Percentiles rank a stretch among this genome's conserved stretches.
These are phyloP conservation scores for Stichodactyla mertensii DNA, from an alignment of 64 coral and sea anemone genomes.

Conservation along the genomic window DNA sequence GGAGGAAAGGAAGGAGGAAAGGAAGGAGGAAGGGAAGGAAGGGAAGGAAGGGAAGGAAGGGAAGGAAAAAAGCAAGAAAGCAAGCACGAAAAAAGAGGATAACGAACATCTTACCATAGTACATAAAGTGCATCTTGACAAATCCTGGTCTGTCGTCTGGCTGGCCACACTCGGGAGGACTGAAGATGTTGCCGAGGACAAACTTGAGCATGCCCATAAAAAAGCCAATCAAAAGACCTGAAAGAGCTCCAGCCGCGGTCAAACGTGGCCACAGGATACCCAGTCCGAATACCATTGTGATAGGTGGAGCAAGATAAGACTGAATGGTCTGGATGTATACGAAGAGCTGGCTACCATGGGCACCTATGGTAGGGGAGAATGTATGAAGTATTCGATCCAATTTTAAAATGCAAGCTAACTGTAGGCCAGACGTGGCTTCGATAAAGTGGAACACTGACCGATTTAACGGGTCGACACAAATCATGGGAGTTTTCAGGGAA, in stretches of 20 bases:
- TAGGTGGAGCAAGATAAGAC: slow-evolving; percentile 64
- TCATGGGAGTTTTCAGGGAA: no score
- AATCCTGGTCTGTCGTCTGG: slow-evolving; percentile 51
- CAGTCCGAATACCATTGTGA: slow-evolving; percentile 59
- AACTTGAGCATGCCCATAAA: slow-evolving; percentile 61
- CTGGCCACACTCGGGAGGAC: slow-evolving; percentile 60
- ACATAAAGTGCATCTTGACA: slow-evolving; percentile 84
- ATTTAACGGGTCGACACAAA: no score
- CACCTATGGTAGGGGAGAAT: slow-evolving; percentile 27
- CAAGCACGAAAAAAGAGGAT: background rate
- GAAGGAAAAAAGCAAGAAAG: no score
- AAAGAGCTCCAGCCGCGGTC: slow-evolving; percentile 39
- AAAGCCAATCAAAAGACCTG: slow-evolving; percentile 52
- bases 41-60: no score
- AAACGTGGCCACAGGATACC: slow-evolving; percentile 78
- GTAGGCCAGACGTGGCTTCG: no score
- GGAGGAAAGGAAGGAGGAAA: no score
- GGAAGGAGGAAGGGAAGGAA: no score
- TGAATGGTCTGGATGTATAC: slow-evolving; percentile 77
- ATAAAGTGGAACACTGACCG: no score
- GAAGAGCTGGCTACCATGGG: slow-evolving; percentile 60
- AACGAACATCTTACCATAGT: slow-evolving; percentile 49
- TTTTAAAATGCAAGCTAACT: background rate
- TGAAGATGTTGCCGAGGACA: slow-evolving; percentile 59
- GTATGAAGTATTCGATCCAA: background rate